Evolutionary conservation across 1,140 invertebrate genomes (phyloP).

Genomic region (Drosophila truncata): DNA sequence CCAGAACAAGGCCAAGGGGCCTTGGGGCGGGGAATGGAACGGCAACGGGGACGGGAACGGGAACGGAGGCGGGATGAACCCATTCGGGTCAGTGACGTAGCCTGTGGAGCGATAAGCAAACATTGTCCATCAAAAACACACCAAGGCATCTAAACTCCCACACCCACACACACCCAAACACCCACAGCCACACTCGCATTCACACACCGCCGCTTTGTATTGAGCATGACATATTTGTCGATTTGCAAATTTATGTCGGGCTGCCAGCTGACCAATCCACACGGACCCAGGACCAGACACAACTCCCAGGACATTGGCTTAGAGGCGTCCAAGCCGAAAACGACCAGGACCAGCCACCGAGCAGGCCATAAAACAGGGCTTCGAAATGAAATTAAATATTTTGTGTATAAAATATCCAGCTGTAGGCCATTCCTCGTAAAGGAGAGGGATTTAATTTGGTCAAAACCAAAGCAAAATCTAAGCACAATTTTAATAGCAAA

Average conservation of each 20-base stretch:
- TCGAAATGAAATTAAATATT: constrained; percentile 70
- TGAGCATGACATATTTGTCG: constrained; percentile 81
- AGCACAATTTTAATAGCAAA: constrained; percentile 9
- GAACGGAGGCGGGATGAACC: constrained; percentile 11
- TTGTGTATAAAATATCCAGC: constrained; percentile 60
- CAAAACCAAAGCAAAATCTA: constrained; percentile 7
- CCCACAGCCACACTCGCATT: constrained; percentile 24
- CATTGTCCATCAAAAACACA: constrained; percentile 82
- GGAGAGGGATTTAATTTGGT: neutral
- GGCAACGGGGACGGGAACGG: neutral
- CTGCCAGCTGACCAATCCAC: constrained; percentile 12
- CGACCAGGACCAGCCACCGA: constrained; percentile 28
- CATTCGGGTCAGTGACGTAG: constrained; percentile 44
- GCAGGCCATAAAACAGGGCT: constrained; percentile 38
- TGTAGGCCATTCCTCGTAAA: neutral
- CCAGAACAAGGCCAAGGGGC: constrained; percentile 11
- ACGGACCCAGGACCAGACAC: constrained; percentile 8
- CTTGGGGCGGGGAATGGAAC: neutral
- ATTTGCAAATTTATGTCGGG: constrained; percentile 79
- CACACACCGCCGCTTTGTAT: constrained; percentile 67
- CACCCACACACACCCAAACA: constrained; percentile 18
- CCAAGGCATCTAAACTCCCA: constrained; percentile 57
- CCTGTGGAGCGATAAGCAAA: constrained; percentile 74
- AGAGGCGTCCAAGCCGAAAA: constrained; percentile 32
- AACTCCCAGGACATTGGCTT: constrained; percentile 45